Evolutionary conservation across 2,797 vertebrate genomes (phyloP), one percentile per base, ranked within the genome.

Genomic region (Propithecus deckenii): DNA sequence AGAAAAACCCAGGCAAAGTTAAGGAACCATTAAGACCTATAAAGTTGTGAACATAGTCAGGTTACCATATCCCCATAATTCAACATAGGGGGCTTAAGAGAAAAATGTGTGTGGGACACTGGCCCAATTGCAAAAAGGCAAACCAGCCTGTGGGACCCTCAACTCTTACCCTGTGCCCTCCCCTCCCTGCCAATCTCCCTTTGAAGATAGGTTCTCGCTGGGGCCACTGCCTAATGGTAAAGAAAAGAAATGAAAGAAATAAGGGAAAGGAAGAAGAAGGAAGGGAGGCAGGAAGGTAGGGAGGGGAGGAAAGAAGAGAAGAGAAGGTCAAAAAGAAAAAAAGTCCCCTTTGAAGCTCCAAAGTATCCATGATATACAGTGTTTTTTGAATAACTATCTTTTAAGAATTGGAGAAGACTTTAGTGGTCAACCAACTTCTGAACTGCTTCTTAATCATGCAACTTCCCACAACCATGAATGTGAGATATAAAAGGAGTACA

Each of bases 371-470:
- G 52, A 84, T 48, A 50, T 67, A 69, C 46, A 35, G 2, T 94
- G 11, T 13, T 50, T 95, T 97, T 72, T 69, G 23, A 81, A 86
- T 52, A 86, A 94, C 7, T 79, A 69, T 35, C n/a, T 96, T 81
- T 91, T 88, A 65, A 79, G 25, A 93, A 83, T 46, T 48, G 46
- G 32, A 86, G 48, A 25, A 89, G 30, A 79, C 28, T 80, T 67
- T 69, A 13, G 55, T 32, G 22, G 35, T 63, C 35, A 76, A 15
- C 13, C 86, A 52, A 18, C 22, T 69, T 94, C 63, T 17, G 1
- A 84, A 59, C 8, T 75, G 35, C 20, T 43, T 87, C 63, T 88
- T 79, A 48, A 41, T 63, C 67, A 65, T 38, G 8, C 18, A 86
- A 30, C 30, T 48, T 23, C 72, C 22, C 48, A 61, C 32, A 61